Evolutionary conservation across 2,797 vertebrate genomes (phyloP).

Genomic region (Rhynchotus rufescens): DNA sequence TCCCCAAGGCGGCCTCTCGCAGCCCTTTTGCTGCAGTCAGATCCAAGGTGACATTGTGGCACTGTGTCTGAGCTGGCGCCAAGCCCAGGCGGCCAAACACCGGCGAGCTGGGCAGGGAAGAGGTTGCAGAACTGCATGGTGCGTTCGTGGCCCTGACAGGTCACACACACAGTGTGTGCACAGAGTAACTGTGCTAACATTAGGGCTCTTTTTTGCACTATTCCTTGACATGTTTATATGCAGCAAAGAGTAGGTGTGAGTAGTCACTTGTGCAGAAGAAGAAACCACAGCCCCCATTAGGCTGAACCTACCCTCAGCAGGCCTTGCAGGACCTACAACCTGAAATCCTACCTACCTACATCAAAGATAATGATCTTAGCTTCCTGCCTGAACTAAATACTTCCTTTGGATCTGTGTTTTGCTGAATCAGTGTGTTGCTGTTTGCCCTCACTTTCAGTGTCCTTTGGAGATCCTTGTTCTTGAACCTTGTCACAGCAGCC

Average conservation of each 20-base stretch:
- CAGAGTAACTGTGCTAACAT: not conserved
- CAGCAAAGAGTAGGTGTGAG: not conserved
- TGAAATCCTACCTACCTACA: not conserved
- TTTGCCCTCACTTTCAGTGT: not conserved
- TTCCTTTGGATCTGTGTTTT: not conserved
- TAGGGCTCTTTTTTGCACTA: not conserved
- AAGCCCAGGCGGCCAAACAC: not conserved
- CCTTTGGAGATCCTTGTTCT: not conserved
- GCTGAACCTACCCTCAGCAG: not conserved
- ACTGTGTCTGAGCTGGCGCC: not conserved
- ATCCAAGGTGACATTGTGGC: not conserved
- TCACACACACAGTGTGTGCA: too few relatives aligned
- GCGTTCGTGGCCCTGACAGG: not conserved
- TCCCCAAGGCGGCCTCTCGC: not conserved
- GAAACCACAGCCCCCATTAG: not conserved
- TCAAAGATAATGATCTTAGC: not conserved
- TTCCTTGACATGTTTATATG: not conserved
- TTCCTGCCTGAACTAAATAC: not conserved
- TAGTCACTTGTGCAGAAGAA: not conserved
- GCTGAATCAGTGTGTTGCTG: not conserved
- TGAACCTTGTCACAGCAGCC: not conserved
- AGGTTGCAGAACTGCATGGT: not conserved
- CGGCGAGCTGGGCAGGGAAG: not conserved
- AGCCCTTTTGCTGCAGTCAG: not conserved
- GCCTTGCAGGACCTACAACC: not conserved